Base-by-base conservation (phyloP, 2,113 vertebrate genomes). In the Saccopteryx leptura region DNA sequence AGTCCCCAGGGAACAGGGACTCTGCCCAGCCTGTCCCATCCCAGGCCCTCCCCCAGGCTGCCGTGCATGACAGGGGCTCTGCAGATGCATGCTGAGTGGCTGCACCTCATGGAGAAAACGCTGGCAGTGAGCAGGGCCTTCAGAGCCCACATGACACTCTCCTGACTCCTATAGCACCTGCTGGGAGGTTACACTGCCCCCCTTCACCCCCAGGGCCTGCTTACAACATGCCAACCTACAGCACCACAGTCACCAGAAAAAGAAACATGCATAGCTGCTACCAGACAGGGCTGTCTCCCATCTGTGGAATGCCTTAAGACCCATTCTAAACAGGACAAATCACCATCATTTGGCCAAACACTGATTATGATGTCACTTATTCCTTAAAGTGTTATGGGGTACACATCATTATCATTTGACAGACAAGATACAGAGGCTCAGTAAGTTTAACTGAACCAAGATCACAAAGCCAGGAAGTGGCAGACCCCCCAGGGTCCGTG, bases 401-500 rank as follows among this genome's bases (percentile, higher is more conserved):
- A 8, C 52, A 17, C 17, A 52, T 2, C 24, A 9, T 1, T 28
- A 18, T 8, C 17, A 50, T 31, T 83, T 56, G 54, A 60, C 23
- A 60, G 28, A 52, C 28, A 66, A 68, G 21, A 54, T 17, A 5
- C 18, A 5, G 54, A 66, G 31, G 56, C 48, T 93, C 86, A 11
- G 72, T 31, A 17, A 52, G 4, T 4, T 46, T 39, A 24, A 31
- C n/a, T 17, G 58, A 23, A 80, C 66, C 80, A n/a, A 14, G 65
- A 76, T 71, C 28, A 13, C 48, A 17, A 26, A 33, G 66, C 5
- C 19, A 52, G n/a, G 7, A 81, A 39, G 11, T 3, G 4, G n/a
- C 12, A 0, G n/a, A 31, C 17, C 23, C 33, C 4, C 14, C 39
- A 39, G 0, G 54, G 69, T 78, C 46, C 23, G 0, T 5, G 28